Evolutionary conservation across 2,113 vertebrate species (phyloP), one percentile per base, ranked within the genome.

Genomic region (Platysternon megacephalum): DNA sequence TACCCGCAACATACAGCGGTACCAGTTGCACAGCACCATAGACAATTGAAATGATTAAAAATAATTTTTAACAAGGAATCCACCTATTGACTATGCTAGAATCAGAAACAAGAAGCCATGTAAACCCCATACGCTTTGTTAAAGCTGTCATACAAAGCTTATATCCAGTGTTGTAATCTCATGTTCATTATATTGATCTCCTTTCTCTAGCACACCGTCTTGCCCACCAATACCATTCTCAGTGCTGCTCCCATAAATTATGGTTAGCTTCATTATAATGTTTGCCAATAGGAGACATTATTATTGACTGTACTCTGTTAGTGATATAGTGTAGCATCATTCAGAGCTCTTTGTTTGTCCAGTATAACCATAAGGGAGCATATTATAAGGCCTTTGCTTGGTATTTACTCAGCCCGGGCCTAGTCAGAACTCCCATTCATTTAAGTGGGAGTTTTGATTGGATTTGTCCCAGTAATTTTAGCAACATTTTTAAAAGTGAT

Each of bases 401-500:
- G 39, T 72, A 39, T 72, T 72, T 39, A 81, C 9, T 79, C 58
- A 51, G 29, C 44, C 92, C 87, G 85, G 83, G 81, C 53, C 88
- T 68, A 79, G 53, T 74, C 17, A 68, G 58, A 65, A 72, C 46
- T 52, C 86, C 1, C 58, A 81, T 21, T 61, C 88, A 79, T 82
- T 85, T 83, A 58, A 89, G 79, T 56, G 91, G 56, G n/a, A 79
- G 53, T 95, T 95, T 93, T 94, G 92, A 72, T 76, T 92, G 65
- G 82, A 12, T 96, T 96, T 93, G 79, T 85, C 65, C 65, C 58
- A 81, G 22, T 81, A 76, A 65, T 32, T 85, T 79, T 93, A 91
- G 94, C 89, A 91, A 56, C 48, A 79, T 93, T 96, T 96, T 94
- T 94, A 85, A 92, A 93, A 95, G 89, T 8, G 1, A 11, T 55